These are phyloP conservation scores for Blastobasis lacticolella DNA, from an alignment of 2,888 invertebrate species.

Conservation along the genomic window DNA sequence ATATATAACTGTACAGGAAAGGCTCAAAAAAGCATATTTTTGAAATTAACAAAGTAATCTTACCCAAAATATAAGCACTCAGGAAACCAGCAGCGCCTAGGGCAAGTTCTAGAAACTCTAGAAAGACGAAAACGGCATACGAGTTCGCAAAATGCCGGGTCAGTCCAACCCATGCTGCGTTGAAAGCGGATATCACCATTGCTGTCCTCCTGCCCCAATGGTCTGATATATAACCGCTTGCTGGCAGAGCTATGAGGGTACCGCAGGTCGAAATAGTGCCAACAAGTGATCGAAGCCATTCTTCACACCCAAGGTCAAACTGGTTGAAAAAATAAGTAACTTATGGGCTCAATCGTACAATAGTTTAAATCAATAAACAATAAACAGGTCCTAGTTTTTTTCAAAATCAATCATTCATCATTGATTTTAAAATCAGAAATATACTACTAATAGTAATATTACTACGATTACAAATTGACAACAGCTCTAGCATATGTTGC, in stretches of 20 bases:
- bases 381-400: no score
- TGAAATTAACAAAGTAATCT: no score
- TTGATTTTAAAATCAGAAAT: no score
- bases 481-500: no score
- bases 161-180: constrained; percentile 77
- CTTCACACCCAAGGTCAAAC: constrained; percentile 75
- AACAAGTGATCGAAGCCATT: constrained; percentile 81
- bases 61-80: constrained; percentile 80
- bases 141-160: constrained; percentile 72
- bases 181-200: constrained; percentile 68
- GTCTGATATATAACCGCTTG: constrained; percentile 82
- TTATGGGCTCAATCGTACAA: neutral
- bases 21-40: no score
- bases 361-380: no score
- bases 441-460: no score
- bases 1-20: no score
- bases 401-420: no score
- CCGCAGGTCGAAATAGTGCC: constrained; percentile 81
- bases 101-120: constrained; percentile 80
- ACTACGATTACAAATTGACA: no score
- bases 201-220: constrained; percentile 78
- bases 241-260: constrained; percentile 77
- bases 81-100: constrained; percentile 79
- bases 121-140: constrained; percentile 77
- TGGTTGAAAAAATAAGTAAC: neutral